A percentile compares a stretch with the other conserved stretches of the same genome.
Evolutionary conservation across 2,113 vertebrate species (phyloP).

Genomic region (Todiramphus saurophagus): DNA sequence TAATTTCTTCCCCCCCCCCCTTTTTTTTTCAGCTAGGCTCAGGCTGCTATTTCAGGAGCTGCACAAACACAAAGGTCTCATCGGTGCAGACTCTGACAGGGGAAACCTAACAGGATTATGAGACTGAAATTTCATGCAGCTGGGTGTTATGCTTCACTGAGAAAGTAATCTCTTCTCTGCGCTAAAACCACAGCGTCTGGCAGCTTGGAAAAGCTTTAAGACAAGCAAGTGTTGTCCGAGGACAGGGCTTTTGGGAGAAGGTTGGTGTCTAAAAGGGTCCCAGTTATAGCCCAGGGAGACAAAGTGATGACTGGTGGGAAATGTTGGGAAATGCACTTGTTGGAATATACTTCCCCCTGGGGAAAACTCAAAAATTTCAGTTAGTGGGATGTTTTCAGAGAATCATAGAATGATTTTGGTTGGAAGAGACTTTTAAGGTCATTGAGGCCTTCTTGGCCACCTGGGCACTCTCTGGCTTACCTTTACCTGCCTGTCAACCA

Average conservation of each 20-base stretch:
- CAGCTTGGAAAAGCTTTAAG: not conserved
- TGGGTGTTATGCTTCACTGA: not conserved
- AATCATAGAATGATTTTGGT: not conserved
- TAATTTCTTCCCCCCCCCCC: not conserved
- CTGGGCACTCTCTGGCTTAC: not conserved
- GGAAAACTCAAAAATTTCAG: not conserved
- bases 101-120: not conserved
- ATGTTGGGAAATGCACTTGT: not conserved
- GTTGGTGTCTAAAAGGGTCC: not conserved
- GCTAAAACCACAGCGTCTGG: not conserved
- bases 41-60: not conserved
- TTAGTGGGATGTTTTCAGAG: not conserved
- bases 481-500: not conserved
- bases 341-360: not conserved
- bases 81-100: not conserved
- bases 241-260: not conserved
- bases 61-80: not conserved
- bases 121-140: constrained; percentile 42
- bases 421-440: not conserved
- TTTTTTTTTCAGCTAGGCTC: not conserved
- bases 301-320: not conserved
- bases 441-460: not conserved
- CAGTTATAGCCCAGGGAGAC: fast-evolving
- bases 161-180: not conserved
- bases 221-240: not conserved